Evolutionary conservation across 2,113 vertebrate genomes (phyloP).

Genomic region (Pantherophis guttatus): DNA sequence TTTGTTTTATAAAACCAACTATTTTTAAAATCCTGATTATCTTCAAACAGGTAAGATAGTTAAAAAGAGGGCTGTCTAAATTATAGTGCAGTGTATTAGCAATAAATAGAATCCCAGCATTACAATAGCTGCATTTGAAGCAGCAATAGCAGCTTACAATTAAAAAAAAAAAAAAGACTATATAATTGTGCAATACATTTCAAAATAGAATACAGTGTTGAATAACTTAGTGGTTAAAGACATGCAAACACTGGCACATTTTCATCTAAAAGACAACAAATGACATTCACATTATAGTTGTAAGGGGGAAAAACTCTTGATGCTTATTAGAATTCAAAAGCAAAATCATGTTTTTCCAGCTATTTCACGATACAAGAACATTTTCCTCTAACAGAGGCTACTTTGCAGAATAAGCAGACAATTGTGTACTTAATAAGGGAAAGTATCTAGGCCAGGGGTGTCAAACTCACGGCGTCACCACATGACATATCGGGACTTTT

Average conservation of each 20-base stretch:
- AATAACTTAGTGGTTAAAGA: slow-evolving; percentile 6
- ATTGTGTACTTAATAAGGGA: not conserved
- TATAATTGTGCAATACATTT: not conserved
- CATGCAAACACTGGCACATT: not conserved
- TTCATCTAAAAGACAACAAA: slow-evolving; percentile 39
- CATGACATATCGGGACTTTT: too few species aligned
- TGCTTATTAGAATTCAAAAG: slow-evolving; percentile 5
- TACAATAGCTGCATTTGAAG: not conserved
- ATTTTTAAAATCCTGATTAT: not conserved
- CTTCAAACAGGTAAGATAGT: not conserved
- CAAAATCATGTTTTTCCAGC: not conserved
- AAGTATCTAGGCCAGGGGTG: not conserved
- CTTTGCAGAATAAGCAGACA: not conserved
- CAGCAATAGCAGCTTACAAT: slow-evolving; percentile 5
- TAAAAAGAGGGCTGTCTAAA: not conserved
- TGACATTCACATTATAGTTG: not conserved
- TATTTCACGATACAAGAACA: not conserved
- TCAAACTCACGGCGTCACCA: too few species aligned
- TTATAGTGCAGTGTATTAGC: not conserved
- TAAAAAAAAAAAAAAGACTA: fast-evolving
- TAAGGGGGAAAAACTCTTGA: not conserved
- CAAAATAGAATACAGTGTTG: not conserved
- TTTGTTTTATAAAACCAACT: not conserved
- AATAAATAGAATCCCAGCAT: slow-evolving; percentile 35
- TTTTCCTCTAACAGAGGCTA: not conserved